Evolutionary conservation across 2,888 invertebrate species (phyloP).

Genomic region (Hirudinaria manillensis): DNA sequence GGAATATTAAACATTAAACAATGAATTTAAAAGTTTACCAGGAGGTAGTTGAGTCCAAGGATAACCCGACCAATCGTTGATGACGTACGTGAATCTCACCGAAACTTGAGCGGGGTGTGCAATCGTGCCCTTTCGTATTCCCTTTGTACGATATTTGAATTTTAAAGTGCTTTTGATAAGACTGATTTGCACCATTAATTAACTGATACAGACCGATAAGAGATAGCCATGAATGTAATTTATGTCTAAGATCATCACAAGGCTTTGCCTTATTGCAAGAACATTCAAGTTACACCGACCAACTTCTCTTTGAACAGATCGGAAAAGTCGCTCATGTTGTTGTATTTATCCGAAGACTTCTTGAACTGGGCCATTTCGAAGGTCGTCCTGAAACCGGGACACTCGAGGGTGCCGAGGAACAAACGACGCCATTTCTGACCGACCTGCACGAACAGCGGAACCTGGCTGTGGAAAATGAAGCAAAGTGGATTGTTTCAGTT

Average conservation of each 20-base stretch:
- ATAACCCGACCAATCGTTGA: slow-evolving; percentile 53
- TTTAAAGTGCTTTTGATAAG: neutral
- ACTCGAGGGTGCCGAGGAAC: slow-evolving; percentile 62
- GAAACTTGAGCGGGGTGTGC: slow-evolving; percentile 60
- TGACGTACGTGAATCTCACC: slow-evolving; percentile 69
- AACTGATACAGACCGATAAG: neutral
- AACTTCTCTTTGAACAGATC: slow-evolving; percentile 81
- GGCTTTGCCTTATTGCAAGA: neutral
- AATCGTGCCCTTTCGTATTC: slow-evolving; percentile 9
- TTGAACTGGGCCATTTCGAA: slow-evolving; percentile 84
- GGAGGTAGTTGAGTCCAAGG: slow-evolving; percentile 53
- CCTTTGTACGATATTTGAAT: neutral
- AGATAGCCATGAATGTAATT: neutral
- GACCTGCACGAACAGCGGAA: slow-evolving; percentile 9
- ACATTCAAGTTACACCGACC: slow-evolving; percentile 52
- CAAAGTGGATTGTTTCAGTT: too few relatives aligned
- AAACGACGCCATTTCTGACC: slow-evolving; percentile 14
- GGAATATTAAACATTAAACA: too few relatives aligned
- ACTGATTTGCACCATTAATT: neutral
- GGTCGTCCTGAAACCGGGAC: slow-evolving; percentile 70
- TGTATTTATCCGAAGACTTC: slow-evolving; percentile 71
- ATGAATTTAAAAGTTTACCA: slow-evolving; percentile 43
- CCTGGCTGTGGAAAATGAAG: slow-evolving; percentile 58
- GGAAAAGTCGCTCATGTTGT: slow-evolving; percentile 71
- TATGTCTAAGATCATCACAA: neutral